A percentile compares a stretch with the other conserved stretches of the same genome.
Evolutionary conservation across 2,113 vertebrate genomes (phyloP).

Genomic region (Astatoreochromis straeleni): DNA sequence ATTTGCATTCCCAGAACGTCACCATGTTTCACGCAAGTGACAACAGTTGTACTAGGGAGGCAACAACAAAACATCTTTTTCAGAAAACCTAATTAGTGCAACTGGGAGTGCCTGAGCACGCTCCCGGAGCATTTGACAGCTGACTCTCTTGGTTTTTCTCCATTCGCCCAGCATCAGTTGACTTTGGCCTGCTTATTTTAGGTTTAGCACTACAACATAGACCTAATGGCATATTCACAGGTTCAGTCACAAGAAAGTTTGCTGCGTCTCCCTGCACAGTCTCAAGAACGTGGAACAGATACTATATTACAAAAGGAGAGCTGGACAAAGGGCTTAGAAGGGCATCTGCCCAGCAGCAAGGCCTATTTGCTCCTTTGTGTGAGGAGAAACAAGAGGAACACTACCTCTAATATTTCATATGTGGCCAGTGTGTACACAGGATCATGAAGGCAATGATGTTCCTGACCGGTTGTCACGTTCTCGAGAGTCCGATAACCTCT

Average conservation of each 20-base stretch:
- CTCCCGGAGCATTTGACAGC: not conserved
- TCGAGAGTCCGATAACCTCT: not conserved
- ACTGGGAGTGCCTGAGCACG: accelerated
- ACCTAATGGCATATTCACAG: not conserved
- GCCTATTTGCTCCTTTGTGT: not conserved
- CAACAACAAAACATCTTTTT: not conserved
- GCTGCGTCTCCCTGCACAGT: not conserved
- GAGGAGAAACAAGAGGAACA: not conserved
- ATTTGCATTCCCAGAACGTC: not conserved
- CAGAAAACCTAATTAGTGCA: not conserved
- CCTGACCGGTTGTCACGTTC: not conserved
- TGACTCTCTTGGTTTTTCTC: not conserved
- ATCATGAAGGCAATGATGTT: not conserved
- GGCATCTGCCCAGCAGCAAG: not conserved
- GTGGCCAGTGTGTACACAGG: not conserved
- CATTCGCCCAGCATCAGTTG: not conserved
- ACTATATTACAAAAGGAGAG: not conserved
- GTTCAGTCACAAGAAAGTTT: not conserved
- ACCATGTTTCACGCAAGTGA: not conserved
- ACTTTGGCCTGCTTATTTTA: not conserved
- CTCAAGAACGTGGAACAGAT: not conserved
- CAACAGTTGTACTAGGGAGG: not conserved
- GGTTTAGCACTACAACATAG: not conserved
- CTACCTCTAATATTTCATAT: not conserved
- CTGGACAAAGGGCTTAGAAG: not conserved